phyloP scores from a whole-genome alignment of 1,140 invertebrate species.

The Portunus trituberculatus region DNA sequence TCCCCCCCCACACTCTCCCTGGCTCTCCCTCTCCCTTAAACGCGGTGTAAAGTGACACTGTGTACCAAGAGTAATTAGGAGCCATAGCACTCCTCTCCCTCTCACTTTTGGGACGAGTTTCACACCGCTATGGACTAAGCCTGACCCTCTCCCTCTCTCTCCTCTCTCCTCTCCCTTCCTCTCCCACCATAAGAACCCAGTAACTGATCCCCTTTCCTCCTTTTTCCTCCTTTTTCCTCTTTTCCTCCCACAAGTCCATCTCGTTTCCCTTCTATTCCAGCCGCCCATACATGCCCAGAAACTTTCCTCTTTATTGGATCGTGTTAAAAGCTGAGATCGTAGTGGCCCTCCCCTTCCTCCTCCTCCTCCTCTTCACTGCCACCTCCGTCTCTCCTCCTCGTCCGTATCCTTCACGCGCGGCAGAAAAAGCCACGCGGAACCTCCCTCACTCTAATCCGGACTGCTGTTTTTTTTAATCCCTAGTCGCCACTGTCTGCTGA shows the following conservation, averaged over 20 bases:
- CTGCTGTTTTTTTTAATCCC: not conserved
- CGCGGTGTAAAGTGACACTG: constrained; percentile 73
- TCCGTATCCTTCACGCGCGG: constrained; percentile 2
- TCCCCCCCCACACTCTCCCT: not conserved
- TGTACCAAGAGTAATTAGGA: constrained; percentile 76
- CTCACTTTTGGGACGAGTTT: constrained; percentile 56
- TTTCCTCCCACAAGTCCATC: not conserved
- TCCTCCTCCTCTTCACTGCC: not conserved
- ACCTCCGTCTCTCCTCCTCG: not conserved
- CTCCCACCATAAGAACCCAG: not conserved
- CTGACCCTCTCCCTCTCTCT: not conserved
- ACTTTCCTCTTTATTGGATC: constrained; percentile 11
- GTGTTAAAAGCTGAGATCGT: not conserved
- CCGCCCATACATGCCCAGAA: constrained; percentile 2
- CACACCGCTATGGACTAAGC: constrained; percentile 2
- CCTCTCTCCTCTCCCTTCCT: constrained; percentile 13
- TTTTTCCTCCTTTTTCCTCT: not conserved
- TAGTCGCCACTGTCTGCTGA: not conserved
- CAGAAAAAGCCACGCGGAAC: not conserved
- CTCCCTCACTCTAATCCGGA: not conserved
- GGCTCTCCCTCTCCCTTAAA: not conserved
- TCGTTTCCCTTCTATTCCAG: not conserved
- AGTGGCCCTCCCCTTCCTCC: not conserved
- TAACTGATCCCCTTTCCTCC: not conserved
- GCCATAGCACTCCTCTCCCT: constrained; percentile 60